phyloP scores from a whole-genome alignment of 23 tunicate genomes.

The Halocynthia roretzi region DNA sequence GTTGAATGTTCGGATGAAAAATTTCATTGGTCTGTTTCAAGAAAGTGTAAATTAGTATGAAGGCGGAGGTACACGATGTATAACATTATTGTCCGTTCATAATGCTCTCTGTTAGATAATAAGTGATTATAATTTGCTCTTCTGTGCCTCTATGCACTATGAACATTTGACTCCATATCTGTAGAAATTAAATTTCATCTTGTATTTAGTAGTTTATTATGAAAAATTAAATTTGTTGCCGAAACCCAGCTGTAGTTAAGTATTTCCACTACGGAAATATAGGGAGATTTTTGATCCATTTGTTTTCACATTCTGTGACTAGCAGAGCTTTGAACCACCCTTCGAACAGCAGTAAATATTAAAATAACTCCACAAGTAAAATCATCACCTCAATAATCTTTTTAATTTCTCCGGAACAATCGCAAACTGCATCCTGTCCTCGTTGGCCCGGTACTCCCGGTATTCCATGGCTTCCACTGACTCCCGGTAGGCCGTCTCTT shows the following conservation, averaged over 20 bases:
- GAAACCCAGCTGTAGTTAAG: too few relatives aligned
- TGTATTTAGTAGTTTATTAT: too few relatives aligned
- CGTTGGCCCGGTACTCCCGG: slow-evolving; percentile 1
- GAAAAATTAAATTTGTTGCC: too few relatives aligned
- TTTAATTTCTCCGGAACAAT: background rate
- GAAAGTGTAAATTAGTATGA: background rate
- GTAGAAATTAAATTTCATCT: too few relatives aligned
- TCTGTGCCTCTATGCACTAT: background rate
- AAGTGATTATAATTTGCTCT: background rate
- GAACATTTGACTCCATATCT: too few relatives aligned
- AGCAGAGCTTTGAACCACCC: too few relatives aligned
- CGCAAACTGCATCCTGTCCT: background rate
- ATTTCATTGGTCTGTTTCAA: background rate
- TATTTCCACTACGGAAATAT: too few relatives aligned
- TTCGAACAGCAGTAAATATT: too few relatives aligned
- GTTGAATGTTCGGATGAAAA: slow-evolving; percentile 14
- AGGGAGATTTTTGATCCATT: too few relatives aligned
- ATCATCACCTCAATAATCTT: background rate
- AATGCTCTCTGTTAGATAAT: background rate
- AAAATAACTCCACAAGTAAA: background rate
- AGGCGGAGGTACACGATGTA: too few relatives aligned
- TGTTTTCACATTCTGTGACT: too few relatives aligned
- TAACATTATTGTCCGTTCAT: background rate
- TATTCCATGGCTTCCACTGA: background rate
- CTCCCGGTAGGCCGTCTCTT: background rate